These are phyloP conservation scores for Dorcus parallelipipedus DNA, from an alignment of 2,888 invertebrate species.

Conservation along the genomic window DNA sequence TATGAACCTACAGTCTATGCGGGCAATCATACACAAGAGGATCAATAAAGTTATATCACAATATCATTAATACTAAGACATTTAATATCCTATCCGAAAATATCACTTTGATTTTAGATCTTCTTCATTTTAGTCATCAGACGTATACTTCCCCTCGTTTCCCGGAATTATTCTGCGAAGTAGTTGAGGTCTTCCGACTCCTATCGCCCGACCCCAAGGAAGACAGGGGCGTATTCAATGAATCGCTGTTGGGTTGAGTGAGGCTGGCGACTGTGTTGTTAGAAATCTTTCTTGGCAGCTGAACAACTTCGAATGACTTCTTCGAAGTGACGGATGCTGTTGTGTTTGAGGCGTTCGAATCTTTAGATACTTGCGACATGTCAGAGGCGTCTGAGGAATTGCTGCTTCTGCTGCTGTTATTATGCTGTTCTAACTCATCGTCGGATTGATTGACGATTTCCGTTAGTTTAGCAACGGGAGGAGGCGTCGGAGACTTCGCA, in stretches of 20 bases:
- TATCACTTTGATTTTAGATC: too few species aligned
- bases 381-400: constrained; percentile 43
- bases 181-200: constrained; percentile 49
- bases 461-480: constrained; percentile 17
- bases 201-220: constrained; percentile 24
- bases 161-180: constrained; percentile 45
- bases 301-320: constrained; percentile 25
- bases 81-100: too few species aligned
- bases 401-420: constrained; percentile 41
- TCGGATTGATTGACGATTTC: constrained; percentile 22
- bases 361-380: constrained; percentile 39
- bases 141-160: constrained; percentile 59
- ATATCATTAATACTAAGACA: constrained; percentile 8
- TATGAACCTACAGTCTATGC: not conserved
- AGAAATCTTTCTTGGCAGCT: constrained; percentile 21
- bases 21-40: not conserved
- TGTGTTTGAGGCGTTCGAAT: constrained; percentile 42
- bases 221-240: not conserved
- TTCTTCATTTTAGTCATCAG: constrained; percentile 34
- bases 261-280: constrained; percentile 13
- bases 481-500: constrained; percentile 11
- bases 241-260: constrained; percentile 21
- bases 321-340: constrained; percentile 39
- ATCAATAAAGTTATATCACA: constrained; percentile 12
- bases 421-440: constrained; percentile 20